A percentile compares a stretch with the other conserved stretches of the same genome.
phyloP scores from a whole-genome alignment of 2,888 invertebrate species.

The Tillus elongatus region DNA sequence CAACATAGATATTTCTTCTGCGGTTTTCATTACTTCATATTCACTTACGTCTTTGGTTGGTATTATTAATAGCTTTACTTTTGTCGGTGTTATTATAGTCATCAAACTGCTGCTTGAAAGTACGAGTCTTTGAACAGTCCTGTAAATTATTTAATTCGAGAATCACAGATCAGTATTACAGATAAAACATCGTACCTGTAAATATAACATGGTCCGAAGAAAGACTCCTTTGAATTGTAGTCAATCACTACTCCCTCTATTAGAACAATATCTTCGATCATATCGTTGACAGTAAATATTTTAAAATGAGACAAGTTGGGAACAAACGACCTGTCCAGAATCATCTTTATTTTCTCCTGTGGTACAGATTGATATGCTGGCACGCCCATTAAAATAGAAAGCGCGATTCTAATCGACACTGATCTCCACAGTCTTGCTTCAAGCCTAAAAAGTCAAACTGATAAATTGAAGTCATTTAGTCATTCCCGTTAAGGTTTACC shows the following conservation, averaged over 20 bases:
- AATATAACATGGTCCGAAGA: conserved; percentile 49
- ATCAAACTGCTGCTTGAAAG: no score
- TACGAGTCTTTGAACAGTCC: no score
- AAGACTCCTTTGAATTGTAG: conserved; percentile 45
- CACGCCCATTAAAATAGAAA: conserved; percentile 47
- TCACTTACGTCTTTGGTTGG: no score
- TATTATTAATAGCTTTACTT: no score
- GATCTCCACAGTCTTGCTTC: conserved; percentile 54
- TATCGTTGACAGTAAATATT: conserved; percentile 45
- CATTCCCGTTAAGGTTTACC: no score
- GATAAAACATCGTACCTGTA: conserved; percentile 45
- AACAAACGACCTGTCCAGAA: conserved; percentile 33
- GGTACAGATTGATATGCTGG: conserved; percentile 47
- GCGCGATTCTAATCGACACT: conserved; percentile 49
- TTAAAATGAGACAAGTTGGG: conserved; percentile 35
- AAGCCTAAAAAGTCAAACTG: no score
- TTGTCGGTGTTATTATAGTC: no score
- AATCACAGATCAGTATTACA: no score
- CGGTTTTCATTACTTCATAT: no score
- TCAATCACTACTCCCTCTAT: conserved; percentile 49
- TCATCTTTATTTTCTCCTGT: conserved; percentile 41
- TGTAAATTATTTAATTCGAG: no score
- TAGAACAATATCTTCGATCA: conserved; percentile 49
- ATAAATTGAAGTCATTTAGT: no score
- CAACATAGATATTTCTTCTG: no score